Percentiles rank a stretch among this genome's conserved stretches.
Conservation (phyloP, 2,113 vertebrate species). For the Heptranchias perlo region DNA sequence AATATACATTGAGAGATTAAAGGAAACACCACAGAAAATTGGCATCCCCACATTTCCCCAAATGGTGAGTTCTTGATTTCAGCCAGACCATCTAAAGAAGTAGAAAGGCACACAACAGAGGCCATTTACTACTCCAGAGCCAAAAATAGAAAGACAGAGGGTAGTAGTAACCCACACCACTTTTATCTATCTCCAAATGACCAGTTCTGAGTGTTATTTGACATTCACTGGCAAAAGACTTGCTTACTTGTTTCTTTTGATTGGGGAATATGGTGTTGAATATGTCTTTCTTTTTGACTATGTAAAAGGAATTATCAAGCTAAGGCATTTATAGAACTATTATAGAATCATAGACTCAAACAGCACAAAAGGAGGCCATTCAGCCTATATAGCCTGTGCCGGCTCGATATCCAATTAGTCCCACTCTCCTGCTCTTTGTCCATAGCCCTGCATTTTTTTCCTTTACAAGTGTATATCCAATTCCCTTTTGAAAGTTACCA, state of each 20-base stretch:
- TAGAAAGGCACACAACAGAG: background rate
- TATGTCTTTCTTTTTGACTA: background rate
- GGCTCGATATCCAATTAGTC: background rate
- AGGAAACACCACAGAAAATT: background rate
- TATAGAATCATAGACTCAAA: background rate
- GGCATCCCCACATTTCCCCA: background rate
- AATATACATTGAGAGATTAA: background rate
- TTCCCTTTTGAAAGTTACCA: background rate
- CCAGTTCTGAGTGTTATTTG: background rate
- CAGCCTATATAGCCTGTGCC: background rate
- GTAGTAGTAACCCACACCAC: background rate
- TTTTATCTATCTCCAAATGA: background rate
- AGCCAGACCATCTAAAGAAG: background rate
- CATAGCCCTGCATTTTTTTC: background rate
- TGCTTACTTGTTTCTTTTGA: background rate
- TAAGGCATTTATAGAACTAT: background rate
- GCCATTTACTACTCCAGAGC: background rate
- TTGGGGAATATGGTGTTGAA: background rate
- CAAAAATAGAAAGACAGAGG: background rate
- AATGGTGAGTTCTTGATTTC: background rate
- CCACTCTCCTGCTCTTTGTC: background rate
- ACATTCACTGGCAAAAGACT: background rate
- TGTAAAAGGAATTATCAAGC: background rate
- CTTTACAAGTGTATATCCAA: background rate
- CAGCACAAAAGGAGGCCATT: background rate